A percentile compares a stretch with the other conserved stretches of the same genome.
Conservation (phyloP, 2,888 invertebrate genomes). For the Brachypalpus laphriformis region DNA sequence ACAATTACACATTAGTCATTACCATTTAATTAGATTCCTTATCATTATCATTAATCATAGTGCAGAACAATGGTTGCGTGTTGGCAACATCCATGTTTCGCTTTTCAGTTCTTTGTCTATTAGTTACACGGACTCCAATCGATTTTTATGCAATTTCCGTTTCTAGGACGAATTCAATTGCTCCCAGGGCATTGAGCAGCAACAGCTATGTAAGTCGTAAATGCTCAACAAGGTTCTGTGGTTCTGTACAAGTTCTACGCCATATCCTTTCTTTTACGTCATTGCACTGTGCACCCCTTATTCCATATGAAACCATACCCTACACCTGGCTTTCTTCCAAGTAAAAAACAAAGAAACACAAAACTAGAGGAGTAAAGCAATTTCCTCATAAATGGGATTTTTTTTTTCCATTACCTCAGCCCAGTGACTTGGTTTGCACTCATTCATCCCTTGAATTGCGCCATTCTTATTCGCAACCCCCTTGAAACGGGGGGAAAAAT, state of each 20-base stretch:
- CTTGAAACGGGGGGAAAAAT: not conserved
- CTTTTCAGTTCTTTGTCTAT: not conserved
- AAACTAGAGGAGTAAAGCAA: not conserved
- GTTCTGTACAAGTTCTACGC: not conserved
- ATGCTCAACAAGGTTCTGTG: too few species aligned
- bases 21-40: not conserved
- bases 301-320: constrained; percentile 1
- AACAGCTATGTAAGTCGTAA: not conserved
- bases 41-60: constrained; percentile 1
- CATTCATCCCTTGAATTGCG: constrained; percentile 32
- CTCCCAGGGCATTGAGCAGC: not conserved
- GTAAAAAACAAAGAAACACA: constrained; percentile 22
- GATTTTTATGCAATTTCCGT: constrained; percentile 14
- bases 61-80: constrained; percentile 16
- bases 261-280: not conserved
- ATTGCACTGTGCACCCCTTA: not conserved
- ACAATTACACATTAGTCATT: not conserved
- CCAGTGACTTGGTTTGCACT: constrained; percentile 18
- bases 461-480: not conserved
- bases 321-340: constrained; percentile 7
- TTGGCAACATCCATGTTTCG: constrained; percentile 1
- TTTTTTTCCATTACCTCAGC: not conserved
- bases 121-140: not conserved
- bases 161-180: not conserved
- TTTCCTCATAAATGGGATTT: constrained; percentile 27